Conservation (phyloP, 2,888 invertebrate species). For the Xestia rhomboidea region DNA sequence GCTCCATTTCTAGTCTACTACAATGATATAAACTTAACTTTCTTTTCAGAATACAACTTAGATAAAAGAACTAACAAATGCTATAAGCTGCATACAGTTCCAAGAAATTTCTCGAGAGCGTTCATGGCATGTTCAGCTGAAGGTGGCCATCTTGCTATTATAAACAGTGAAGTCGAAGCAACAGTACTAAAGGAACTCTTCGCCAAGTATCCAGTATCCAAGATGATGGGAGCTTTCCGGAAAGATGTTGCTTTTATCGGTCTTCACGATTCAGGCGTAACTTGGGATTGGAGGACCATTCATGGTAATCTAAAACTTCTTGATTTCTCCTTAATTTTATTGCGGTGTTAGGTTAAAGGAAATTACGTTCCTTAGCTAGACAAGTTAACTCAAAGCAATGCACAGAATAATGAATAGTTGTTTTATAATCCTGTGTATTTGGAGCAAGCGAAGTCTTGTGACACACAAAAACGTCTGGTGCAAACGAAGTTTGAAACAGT, state of each 20-base stretch:
- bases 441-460: not conserved
- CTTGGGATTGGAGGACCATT: constrained; percentile 22
- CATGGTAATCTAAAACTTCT: constrained; percentile 10
- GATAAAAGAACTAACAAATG: constrained; percentile 67
- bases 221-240: not conserved
- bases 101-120: constrained; percentile 74
- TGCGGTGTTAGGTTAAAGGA: not conserved
- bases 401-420: not conserved
- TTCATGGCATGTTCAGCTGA: constrained; percentile 77
- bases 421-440: not conserved
- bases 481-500: not conserved
- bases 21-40: not conserved
- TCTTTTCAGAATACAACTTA: constrained; percentile 21
- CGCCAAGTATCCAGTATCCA: constrained; percentile 13
- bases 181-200: constrained; percentile 65
- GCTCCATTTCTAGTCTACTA: not conserved
- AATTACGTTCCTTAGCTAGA: not conserved
- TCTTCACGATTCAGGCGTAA: constrained; percentile 28
- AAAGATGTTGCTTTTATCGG: constrained; percentile 34
- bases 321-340: not conserved
- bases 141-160: constrained; percentile 75
- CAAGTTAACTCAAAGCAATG: not conserved
- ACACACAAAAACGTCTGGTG: not conserved
- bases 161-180: constrained; percentile 74
- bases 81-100: constrained; percentile 77